These are phyloP conservation scores for Drosophila watanabei DNA, from an alignment of 1,140 invertebrate genomes.

Conservation along the genomic window DNA sequence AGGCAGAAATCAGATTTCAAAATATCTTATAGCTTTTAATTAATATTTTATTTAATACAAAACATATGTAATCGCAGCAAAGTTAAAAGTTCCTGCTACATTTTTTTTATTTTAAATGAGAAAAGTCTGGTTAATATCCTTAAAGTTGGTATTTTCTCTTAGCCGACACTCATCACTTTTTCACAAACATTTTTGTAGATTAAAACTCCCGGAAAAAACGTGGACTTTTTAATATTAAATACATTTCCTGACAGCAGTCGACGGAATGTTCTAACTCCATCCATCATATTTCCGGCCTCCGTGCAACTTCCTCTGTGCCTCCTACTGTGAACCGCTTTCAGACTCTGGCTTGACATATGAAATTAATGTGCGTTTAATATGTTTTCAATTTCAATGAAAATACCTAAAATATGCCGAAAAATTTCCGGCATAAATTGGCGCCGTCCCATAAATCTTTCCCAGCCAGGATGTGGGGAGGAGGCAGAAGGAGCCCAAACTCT, in stretches of 20 bases:
- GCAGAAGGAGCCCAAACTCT: not conserved
- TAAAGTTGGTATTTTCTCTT: not conserved
- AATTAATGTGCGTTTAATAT: constrained; percentile 78
- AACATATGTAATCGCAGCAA: no score
- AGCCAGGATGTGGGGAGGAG: constrained; percentile 11
- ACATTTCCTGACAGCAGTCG: constrained; percentile 26
- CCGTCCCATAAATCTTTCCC: constrained; percentile 65
- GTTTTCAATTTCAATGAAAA: constrained; percentile 71
- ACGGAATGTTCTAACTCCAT: constrained; percentile 27
- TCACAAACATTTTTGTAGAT: not conserved
- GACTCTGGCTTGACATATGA: constrained; percentile 43
- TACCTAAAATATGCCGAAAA: constrained; percentile 64
- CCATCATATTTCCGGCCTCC: constrained; percentile 20
- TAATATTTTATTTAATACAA: not conserved
- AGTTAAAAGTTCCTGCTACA: no score
- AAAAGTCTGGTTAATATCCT: not conserved
- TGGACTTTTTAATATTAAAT: constrained; percentile 28
- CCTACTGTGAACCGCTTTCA: not conserved
- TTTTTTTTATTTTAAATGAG: not conserved
- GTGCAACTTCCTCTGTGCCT: constrained; percentile 22
- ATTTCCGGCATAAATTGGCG: constrained; percentile 76
- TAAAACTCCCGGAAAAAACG: constrained; percentile 1
- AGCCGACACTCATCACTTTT: not conserved
- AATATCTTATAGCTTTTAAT: no score
- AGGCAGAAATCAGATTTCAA: not conserved